These are phyloP conservation scores for Meloidogyne hapla DNA, from an alignment of 1,140 invertebrate genomes.

Conservation along the genomic window DNA sequence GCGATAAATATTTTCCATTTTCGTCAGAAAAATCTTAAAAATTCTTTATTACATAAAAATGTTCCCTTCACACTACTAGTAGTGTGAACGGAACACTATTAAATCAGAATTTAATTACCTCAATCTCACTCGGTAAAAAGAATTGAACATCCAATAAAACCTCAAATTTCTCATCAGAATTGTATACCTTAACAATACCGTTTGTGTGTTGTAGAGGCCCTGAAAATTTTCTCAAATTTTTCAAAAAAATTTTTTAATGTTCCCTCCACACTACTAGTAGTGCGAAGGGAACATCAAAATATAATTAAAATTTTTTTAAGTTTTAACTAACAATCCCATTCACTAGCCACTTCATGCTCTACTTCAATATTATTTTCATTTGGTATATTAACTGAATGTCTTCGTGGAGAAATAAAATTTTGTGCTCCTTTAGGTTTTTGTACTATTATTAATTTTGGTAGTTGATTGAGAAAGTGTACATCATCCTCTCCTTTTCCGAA, in stretches of 20 bases:
- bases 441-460: not conserved
- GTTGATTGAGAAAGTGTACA: not conserved
- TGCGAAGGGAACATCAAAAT: too few species aligned
- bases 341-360: conserved; percentile 17
- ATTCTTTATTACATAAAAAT: too few species aligned
- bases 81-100: too few species aligned
- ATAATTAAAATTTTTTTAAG: too few species aligned
- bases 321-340: conserved; percentile 27
- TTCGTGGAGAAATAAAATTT: not conserved
- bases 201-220: conserved; percentile 46
- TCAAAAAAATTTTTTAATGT: conserved; percentile 4
- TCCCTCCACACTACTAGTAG: too few species aligned
- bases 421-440: not conserved
- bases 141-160: conserved; percentile 61
- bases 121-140: conserved; percentile 61
- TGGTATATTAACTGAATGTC: not conserved
- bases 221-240: not conserved
- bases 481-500: not conserved
- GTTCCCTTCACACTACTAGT: too few species aligned
- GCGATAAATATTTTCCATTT: too few species aligned
- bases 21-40: too few species aligned
- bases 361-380: conserved; percentile 10
- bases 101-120: conserved; percentile 33
- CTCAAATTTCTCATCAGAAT: conserved; percentile 59
- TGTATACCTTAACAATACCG: conserved; percentile 55